Conservation (phyloP, 2,113 vertebrate species). For the Athene cunicularia region DNA sequence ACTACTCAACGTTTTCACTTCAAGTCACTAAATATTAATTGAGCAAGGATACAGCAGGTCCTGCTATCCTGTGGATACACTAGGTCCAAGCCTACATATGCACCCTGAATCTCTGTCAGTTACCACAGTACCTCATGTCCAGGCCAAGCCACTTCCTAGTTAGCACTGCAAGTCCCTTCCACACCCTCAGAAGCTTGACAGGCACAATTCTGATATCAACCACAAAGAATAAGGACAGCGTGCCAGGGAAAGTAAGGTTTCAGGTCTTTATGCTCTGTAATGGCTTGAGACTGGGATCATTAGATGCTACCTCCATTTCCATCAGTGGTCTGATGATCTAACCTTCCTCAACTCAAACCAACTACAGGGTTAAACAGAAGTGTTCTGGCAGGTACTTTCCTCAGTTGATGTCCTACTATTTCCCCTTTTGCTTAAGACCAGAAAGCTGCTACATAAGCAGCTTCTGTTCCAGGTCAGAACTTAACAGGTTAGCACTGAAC, state of each 20-base stretch:
- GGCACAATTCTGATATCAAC: not conserved
- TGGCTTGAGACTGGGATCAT: not conserved
- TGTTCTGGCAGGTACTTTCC: not conserved
- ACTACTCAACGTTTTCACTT: not conserved
- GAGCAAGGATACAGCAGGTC: not conserved
- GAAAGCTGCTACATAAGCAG: not conserved
- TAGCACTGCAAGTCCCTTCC: not conserved
- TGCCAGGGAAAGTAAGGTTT: not conserved
- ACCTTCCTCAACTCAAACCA: not conserved
- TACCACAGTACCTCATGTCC: not conserved
- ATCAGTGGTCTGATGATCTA: not conserved
- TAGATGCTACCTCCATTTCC: not conserved
- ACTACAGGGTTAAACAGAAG: not conserved
- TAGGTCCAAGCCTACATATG: not conserved
- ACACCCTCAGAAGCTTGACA: not conserved
- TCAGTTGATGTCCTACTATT: not conserved
- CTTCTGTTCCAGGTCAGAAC: not conserved
- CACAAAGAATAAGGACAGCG: not conserved
- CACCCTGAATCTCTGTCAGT: not conserved
- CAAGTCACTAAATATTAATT: not conserved
- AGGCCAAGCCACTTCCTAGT: fast-evolving
- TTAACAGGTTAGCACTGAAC: not conserved
- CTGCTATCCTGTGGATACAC: too few relatives aligned
- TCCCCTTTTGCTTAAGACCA: not conserved
- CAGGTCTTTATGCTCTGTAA: not conserved